Evolutionary conservation across 1,140 invertebrate genomes (phyloP).

Genomic region (Drosophila gunungcola): DNA sequence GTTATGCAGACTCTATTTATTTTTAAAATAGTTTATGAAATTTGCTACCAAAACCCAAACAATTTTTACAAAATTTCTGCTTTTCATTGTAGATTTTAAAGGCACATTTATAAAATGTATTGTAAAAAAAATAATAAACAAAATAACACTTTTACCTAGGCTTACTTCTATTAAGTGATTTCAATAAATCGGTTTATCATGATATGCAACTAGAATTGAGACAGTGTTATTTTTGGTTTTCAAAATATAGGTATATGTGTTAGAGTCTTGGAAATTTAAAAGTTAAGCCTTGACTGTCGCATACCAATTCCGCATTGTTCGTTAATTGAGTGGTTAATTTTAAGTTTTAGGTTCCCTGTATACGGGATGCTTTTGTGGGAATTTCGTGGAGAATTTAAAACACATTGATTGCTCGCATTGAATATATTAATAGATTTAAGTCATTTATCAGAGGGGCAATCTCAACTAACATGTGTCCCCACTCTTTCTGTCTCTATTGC

Average conservation of each 20-base stretch:
- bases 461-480: slow-evolving; percentile 14
- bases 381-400: slow-evolving; percentile 19
- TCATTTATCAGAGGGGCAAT: slow-evolving; percentile 16
- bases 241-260: too few species aligned
- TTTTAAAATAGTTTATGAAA: background rate
- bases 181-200: too few species aligned
- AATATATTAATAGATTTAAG: slow-evolving; percentile 15
- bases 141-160: too few species aligned
- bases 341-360: background rate
- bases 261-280: too few species aligned
- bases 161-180: too few species aligned
- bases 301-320: slow-evolving; percentile 43
- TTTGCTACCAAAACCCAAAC: too few species aligned
- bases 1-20: background rate
- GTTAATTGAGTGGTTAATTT: slow-evolving; percentile 43
- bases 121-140: background rate
- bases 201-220: too few species aligned
- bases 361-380: slow-evolving; percentile 20
- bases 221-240: background rate
- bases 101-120: too few species aligned
- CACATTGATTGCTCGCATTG: slow-evolving; percentile 17
- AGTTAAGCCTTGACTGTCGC: background rate
- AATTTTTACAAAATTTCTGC: too few species aligned
- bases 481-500: slow-evolving; percentile 15
- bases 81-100: too few species aligned